Base-by-base conservation (phyloP, 2,888 invertebrate species). In the Dynastes maya region DNA sequence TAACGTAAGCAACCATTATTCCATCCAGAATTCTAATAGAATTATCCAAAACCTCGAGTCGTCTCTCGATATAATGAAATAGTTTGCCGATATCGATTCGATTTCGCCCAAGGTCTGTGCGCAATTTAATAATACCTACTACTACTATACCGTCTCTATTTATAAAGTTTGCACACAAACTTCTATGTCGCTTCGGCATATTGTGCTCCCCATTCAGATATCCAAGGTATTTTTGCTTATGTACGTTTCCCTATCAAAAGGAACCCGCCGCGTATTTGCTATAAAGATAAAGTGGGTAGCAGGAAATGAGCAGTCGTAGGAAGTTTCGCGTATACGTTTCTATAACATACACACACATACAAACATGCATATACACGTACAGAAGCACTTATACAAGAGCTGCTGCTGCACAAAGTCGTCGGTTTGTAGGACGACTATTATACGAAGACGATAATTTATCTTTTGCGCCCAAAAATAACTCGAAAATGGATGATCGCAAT, bases 251-350 rank as follows among this genome's bases (percentile, higher is more conserved):
- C 58, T 72, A 72, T 72, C 72, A 58, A 58, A 40, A 72, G 58
- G 58, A 72, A 61, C 58, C 40, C 32, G 72, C 58, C 32, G 72
- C 58, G 72, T 72, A 72, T 72, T 72, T 72, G 72, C 72, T 40
- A 72, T 72, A 72, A 72, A 72, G 72, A 72, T 72, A 72, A 72
- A 72, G 72, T 72, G 72, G 72, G 72, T 72, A 58, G 72, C 72
- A 72, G 72, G 58, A 72, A 72, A 58, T 55, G 72, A 72, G 72
- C 72, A 58, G 72, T 72, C 72, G 61, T 72, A 72, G 72, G 58
- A 72, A 58, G 55, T 72, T 58, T 37, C 70, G 70, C 70, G 27
- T 70, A 70, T 16, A 58, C 68, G 68, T 68, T 68, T 68, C 68
- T 51, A 51, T 68, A 51, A 8, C 45, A 49, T 13, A 22, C 27